A percentile compares a stretch with the other conserved stretches of the same genome.
phyloP scores from a whole-genome alignment of 2,888 invertebrate species.

The Nysson spinosus region DNA sequence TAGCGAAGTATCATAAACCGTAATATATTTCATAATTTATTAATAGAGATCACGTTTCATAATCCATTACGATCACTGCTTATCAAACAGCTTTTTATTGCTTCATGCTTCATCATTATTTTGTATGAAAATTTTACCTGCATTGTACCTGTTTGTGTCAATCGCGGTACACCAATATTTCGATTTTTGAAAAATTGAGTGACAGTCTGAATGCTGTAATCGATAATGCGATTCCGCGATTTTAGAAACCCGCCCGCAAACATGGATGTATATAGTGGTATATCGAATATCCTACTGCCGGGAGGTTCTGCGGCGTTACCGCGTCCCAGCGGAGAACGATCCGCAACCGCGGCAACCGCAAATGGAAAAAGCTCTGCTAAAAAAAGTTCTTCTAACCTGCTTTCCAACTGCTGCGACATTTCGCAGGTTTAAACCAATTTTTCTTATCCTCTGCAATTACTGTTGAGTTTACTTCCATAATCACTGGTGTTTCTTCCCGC shows the following conservation, averaged over 20 bases:
- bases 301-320: conserved; percentile 12
- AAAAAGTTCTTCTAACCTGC: conserved; percentile 29
- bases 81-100: too few relatives aligned
- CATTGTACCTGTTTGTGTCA: too few relatives aligned
- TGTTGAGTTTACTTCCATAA: too few relatives aligned
- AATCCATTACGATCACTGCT: too few relatives aligned
- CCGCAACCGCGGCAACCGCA: conserved; percentile 42
- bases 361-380: conserved; percentile 44
- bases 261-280: conserved; percentile 7
- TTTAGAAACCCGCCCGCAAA: conserved; percentile 8
- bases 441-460: neutral
- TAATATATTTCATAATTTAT: too few relatives aligned
- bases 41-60: too few relatives aligned
- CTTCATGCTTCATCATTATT: too few relatives aligned
- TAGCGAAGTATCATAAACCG: too few relatives aligned
- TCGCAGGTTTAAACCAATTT: conserved; percentile 23
- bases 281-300: conserved; percentile 31
- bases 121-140: too few relatives aligned
- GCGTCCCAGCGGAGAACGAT: conserved; percentile 14
- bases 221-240: neutral
- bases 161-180: too few relatives aligned
- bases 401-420: conserved; percentile 9
- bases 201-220: neutral
- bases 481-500: too few relatives aligned
- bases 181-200: neutral